Conservation (phyloP, 2,113 vertebrate genomes). For the Miniopterus natalensis region DNA sequence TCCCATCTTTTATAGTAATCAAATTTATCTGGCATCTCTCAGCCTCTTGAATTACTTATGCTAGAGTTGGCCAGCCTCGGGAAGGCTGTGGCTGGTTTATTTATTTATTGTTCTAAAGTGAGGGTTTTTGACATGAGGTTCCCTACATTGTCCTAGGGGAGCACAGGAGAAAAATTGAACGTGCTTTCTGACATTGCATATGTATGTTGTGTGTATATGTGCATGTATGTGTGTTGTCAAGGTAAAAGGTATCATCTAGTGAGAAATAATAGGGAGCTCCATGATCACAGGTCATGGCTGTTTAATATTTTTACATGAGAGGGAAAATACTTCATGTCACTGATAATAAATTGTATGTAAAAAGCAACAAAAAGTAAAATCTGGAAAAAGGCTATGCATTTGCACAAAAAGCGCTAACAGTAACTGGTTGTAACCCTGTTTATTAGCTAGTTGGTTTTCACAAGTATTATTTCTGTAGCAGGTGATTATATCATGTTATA, state of each 20-base stretch:
- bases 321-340: neutral
- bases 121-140: constrained; percentile 92
- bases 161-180: constrained; percentile 80
- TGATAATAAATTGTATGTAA: constrained; percentile 21
- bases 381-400: neutral
- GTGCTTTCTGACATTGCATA: constrained; percentile 80
- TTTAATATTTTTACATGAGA: constrained; percentile 37
- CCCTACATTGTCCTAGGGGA: constrained; percentile 85
- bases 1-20: constrained; percentile 96
- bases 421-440: constrained; percentile 25
- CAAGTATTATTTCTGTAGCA: constrained; percentile 22
- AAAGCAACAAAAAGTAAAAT: neutral
- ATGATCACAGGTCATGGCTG: neutral
- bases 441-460: neutral
- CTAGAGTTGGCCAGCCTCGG: constrained; percentile 90
- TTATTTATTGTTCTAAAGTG: constrained; percentile 94
- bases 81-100: constrained; percentile 90
- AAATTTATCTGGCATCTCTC: constrained; percentile 94
- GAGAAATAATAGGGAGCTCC: neutral
- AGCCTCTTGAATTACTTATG: constrained; percentile 92
- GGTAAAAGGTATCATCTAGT: constrained; percentile 37
- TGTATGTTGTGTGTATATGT: neutral
- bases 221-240: neutral
- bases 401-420: neutral
- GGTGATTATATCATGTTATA: neutral